phyloP scores from a whole-genome alignment of 2,888 invertebrate genomes.

The Eilema caniola region DNA sequence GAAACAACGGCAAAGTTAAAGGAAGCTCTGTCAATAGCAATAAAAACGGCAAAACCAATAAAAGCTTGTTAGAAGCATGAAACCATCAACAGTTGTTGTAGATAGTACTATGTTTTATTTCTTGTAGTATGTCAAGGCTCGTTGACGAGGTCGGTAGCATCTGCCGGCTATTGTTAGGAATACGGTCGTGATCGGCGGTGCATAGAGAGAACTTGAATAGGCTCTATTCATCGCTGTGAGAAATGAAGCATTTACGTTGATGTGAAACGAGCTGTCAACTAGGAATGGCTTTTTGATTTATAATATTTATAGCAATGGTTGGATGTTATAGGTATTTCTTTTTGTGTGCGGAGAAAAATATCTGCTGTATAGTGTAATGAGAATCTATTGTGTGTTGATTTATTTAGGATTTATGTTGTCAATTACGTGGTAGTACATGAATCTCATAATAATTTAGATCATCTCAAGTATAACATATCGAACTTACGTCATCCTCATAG shows the following conservation, averaged over 20 bases:
- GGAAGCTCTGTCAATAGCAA: too few relatives aligned
- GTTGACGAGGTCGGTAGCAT: constrained; percentile 60
- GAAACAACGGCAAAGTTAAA: too few relatives aligned
- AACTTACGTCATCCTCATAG: not conserved
- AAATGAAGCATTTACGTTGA: constrained; percentile 38
- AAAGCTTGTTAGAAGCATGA: not conserved
- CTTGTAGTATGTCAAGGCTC: constrained; percentile 65
- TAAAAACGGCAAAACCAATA: not conserved
- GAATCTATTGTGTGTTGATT: not conserved
- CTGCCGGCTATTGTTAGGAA: constrained; percentile 62
- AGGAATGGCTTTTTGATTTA: constrained; percentile 14
- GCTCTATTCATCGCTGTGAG: constrained; percentile 49
- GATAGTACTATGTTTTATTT: constrained; percentile 52
- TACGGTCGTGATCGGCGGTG: constrained; percentile 60
- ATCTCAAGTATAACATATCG: too few relatives aligned
- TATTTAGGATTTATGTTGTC: not conserved
- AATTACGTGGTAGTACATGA: not conserved
- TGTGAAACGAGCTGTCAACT: constrained; percentile 28
- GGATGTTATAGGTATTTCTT: not conserved
- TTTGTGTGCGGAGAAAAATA: not conserved
- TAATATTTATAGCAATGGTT: constrained; percentile 12
- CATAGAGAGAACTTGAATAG: constrained; percentile 63
- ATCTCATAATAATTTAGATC: too few relatives aligned
- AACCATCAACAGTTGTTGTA: constrained; percentile 39
- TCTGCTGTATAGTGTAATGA: not conserved